Evolutionary conservation across 2,797 vertebrate species (phyloP).

Genomic region (Oryzias dopingdopingensis): DNA sequence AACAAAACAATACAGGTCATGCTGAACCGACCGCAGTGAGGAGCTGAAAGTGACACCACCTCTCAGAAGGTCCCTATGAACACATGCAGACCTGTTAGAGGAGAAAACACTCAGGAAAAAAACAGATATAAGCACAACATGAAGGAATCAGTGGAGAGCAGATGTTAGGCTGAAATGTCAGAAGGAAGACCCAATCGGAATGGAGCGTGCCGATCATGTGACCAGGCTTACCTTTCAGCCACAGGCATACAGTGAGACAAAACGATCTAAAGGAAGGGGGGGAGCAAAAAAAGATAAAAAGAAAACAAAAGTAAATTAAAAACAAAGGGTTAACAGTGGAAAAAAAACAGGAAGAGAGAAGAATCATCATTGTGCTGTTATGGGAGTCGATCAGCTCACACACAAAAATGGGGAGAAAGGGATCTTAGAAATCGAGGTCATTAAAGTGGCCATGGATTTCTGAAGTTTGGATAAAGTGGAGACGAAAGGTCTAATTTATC

Average conservation of each 20-base stretch:
- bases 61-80: conserved; percentile 60
- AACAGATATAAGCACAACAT: conserved; percentile 39
- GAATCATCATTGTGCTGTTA: conserved; percentile 59
- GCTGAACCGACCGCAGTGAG: conserved; percentile 24
- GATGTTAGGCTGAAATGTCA: conserved; percentile 45
- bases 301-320: conserved; percentile 3
- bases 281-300: conserved; percentile 49
- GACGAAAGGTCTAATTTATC: too few relatives aligned
- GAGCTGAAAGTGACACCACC: conserved; percentile 46
- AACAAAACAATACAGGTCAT: not conserved
- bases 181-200: conserved; percentile 63
- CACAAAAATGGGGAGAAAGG: not conserved
- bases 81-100: conserved; percentile 84
- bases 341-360: conserved; percentile 56
- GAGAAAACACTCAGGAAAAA: conserved; percentile 55
- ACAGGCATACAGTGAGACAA: conserved; percentile 94
- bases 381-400: conserved; percentile 36
- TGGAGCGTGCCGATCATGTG: conserved; percentile 65
- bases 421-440: too few relatives aligned
- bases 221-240: conserved; percentile 96
- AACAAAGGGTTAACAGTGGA: conserved; percentile 18
- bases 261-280: conserved; percentile 93
- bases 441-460: too few relatives aligned
- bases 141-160: conserved; percentile 25
- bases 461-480: too few relatives aligned